phyloP scores from a whole-genome alignment of 2,797 vertebrate species.

The Propithecus perrieri region DNA sequence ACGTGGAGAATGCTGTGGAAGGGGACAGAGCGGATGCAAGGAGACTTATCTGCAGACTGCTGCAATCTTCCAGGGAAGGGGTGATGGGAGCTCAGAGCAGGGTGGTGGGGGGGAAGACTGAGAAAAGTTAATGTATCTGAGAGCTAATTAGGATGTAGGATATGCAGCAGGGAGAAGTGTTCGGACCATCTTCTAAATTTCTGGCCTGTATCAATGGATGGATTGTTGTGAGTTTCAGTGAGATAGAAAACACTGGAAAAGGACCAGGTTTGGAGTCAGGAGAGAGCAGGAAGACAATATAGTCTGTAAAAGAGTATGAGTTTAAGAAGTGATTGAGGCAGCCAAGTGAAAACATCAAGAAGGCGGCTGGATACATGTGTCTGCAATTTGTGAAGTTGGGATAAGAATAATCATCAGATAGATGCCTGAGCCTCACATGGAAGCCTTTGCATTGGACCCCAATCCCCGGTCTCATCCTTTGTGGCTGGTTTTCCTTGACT shows the following conservation, averaged over 20 bases:
- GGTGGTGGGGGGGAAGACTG: neutral
- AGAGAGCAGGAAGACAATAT: neutral
- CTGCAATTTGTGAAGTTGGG: neutral
- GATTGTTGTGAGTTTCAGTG: neutral
- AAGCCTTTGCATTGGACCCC: neutral
- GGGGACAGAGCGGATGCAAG: too few species aligned
- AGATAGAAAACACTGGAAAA: neutral
- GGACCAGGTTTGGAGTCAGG: neutral
- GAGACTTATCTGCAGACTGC: neutral
- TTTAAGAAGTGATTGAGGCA: neutral
- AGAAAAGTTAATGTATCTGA: neutral
- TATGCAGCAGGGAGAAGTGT: neutral
- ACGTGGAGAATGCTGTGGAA: neutral
- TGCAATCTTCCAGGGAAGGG: neutral
- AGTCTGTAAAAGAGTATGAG: neutral
- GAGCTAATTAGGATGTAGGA: neutral
- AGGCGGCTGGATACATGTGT: neutral
- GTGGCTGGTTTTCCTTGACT: slow-evolving; percentile 11
- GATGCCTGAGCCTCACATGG: neutral
- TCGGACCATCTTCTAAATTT: neutral
- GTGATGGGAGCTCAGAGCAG: neutral
- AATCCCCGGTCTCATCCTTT: neutral
- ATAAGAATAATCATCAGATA: neutral
- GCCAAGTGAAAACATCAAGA: neutral
- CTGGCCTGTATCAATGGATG: neutral